Conservation (phyloP, 1,140 invertebrate species). For the Caerostris extrusa region DNA sequence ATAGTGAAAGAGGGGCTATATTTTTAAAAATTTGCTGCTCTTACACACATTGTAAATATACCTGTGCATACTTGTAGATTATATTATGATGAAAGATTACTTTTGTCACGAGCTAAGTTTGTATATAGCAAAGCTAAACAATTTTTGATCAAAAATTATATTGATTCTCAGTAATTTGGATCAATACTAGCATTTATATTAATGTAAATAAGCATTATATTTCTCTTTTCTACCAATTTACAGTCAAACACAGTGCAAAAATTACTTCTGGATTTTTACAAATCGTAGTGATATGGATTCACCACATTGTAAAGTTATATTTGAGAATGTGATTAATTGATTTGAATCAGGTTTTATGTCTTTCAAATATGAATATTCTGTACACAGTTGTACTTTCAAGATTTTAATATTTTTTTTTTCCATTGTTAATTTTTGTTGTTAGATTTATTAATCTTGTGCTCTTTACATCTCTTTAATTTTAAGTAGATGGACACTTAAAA, state of each 20-base stretch:
- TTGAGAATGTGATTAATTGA: neutral
- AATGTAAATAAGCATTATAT: constrained; percentile 40
- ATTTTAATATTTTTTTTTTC: constrained; percentile 7
- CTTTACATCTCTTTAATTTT: constrained; percentile 9
- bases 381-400: neutral
- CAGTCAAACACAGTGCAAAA: too few species aligned
- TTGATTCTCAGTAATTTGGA: neutral
- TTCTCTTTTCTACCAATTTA: neutral
- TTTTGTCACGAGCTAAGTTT: neutral
- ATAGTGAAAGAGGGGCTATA: constrained; percentile 33
- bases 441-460: constrained; percentile 33
- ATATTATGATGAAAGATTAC: neutral
- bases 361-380: constrained; percentile 16
- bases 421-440: constrained; percentile 35
- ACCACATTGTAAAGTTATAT: neutral
- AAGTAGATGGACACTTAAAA: constrained; percentile 18
- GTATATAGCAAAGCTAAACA: neutral
- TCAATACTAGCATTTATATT: neutral
- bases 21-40: neutral
- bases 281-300: neutral
- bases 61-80: constrained; percentile 31
- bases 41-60: constrained; percentile 19
- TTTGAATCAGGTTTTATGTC: neutral
- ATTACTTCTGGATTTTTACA: neutral
- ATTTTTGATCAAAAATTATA: neutral